These are phyloP conservation scores for Hesperia comma DNA, from an alignment of 2,888 invertebrate species.

Conservation along the genomic window DNA sequence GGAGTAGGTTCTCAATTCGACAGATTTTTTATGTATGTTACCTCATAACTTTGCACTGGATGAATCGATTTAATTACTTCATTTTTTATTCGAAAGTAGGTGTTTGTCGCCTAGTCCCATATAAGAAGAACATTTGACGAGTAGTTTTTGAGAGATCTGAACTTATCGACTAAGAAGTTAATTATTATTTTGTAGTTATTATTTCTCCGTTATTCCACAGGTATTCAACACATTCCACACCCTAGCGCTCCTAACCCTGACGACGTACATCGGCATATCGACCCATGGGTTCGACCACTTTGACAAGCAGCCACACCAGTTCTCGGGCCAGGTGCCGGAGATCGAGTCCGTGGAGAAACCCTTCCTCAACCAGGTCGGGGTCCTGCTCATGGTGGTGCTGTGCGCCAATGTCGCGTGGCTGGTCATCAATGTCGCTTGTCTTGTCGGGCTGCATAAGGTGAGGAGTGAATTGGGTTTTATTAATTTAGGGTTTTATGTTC, in stretches of 20 bases:
- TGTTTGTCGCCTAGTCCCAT: no score
- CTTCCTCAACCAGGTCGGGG: slow-evolving; percentile 45
- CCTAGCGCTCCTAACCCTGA: slow-evolving; percentile 45
- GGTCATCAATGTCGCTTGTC: slow-evolving; percentile 52
- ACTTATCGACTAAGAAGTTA: no score
- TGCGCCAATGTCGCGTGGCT: slow-evolving; percentile 52
- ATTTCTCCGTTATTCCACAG: slow-evolving; percentile 43
- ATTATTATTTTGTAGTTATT: no score
- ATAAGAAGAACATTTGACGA: no score
- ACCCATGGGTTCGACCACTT: slow-evolving; percentile 54
- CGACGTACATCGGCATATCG: slow-evolving; percentile 46
- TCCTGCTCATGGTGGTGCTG: slow-evolving; percentile 48
- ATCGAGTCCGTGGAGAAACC: slow-evolving; percentile 42
- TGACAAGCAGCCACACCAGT: slow-evolving; percentile 39
- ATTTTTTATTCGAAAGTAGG: no score
- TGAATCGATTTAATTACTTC: no score
- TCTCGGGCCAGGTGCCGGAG: slow-evolving; percentile 37
- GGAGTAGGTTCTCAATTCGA: no score
- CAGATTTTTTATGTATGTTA: no score
- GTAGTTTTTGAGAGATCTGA: no score
- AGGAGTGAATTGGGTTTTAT: not conserved
- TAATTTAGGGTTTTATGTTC: no score
- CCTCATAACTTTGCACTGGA: no score
- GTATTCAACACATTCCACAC: slow-evolving; percentile 50
- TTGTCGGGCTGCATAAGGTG: slow-evolving; percentile 60